A percentile compares a stretch with the other conserved stretches of the same genome.
Evolutionary conservation across 2,113 vertebrate genomes (phyloP).

Genomic region (Lepus timidus): DNA sequence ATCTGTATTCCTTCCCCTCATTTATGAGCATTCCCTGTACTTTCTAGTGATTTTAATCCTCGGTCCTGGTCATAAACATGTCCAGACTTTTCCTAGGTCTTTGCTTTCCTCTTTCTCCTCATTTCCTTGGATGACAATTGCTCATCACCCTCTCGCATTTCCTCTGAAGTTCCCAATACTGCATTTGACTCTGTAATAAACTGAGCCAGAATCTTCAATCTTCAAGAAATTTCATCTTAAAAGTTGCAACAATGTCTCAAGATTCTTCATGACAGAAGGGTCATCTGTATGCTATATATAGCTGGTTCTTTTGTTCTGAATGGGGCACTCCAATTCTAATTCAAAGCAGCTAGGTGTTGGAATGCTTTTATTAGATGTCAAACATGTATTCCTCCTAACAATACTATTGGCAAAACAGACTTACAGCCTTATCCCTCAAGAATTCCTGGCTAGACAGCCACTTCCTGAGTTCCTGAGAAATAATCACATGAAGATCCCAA

Average conservation of each 20-base stretch:
- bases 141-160: background rate
- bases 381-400: background rate
- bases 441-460: background rate
- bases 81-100: background rate
- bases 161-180: background rate
- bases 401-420: background rate
- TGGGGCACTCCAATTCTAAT: background rate
- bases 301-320: background rate
- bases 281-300: background rate
- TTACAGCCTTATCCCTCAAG: background rate
- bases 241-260: background rate
- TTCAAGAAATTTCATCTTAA: constrained; percentile 23
- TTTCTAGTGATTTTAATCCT: background rate
- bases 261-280: background rate
- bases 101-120: background rate
- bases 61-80: background rate
- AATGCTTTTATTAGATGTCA: background rate
- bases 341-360: background rate
- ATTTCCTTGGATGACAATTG: background rate
- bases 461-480: background rate
- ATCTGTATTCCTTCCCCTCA: background rate
- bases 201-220: background rate
- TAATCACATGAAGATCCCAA: background rate
- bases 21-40: background rate
- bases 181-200: constrained; percentile 21